These are phyloP conservation scores for Cavia porcellus DNA, from an alignment of 2,113 vertebrate species.

Conservation along the genomic window DNA sequence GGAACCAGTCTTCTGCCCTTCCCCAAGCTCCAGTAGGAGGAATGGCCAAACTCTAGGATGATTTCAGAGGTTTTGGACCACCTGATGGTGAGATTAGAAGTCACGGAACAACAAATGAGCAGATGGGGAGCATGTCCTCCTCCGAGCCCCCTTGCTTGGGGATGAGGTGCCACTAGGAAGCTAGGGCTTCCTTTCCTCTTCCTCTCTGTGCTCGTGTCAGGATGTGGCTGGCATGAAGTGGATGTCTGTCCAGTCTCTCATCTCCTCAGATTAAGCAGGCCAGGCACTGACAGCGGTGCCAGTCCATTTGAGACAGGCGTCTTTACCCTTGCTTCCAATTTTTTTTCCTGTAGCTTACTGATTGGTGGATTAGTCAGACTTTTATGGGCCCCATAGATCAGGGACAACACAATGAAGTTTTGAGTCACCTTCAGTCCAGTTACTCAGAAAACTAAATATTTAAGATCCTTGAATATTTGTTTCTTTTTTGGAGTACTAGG, in stretches of 20 bases:
- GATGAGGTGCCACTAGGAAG: not conserved
- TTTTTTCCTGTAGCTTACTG: not conserved
- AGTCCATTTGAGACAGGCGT: not conserved
- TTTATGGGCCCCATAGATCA: not conserved
- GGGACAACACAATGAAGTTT: not conserved
- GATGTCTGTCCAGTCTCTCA: not conserved
- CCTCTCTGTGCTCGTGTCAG: not conserved
- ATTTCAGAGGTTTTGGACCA: not conserved
- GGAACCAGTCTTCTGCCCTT: accelerated
- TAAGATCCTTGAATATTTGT: not conserved
- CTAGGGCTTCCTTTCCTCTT: not conserved
- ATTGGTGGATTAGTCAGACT: not conserved
- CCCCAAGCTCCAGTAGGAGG: not conserved
- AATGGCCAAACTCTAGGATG: not conserved
- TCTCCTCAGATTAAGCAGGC: not conserved
- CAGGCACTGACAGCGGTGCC: no score
- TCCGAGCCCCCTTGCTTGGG: not conserved
- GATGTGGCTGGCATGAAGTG: not conserved
- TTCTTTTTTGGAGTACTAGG: not conserved
- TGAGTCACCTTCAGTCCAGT: not conserved
- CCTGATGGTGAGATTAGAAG: not conserved
- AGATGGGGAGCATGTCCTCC: not conserved
- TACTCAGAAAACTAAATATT: not conserved
- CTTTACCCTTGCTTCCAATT: not conserved
- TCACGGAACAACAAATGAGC: not conserved